Evolutionary conservation across 2,797 vertebrate genomes (phyloP), one percentile per base, ranked within the genome.

Genomic region (Xenopus petersii): DNA sequence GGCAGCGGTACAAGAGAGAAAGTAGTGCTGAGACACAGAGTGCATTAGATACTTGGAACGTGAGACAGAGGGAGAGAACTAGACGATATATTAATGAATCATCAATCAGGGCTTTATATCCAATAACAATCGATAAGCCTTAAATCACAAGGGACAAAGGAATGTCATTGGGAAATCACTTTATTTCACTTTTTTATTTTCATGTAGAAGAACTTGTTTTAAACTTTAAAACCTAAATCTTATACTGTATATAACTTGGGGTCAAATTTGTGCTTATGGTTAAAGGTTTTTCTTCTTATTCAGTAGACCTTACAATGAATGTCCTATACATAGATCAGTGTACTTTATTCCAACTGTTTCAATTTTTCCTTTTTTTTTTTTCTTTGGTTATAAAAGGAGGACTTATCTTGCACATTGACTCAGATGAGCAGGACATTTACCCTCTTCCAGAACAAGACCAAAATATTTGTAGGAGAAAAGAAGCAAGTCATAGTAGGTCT

Each of bases 311-410:
- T 46, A 12, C 26, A 30, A 30, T 30, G 30, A 13, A 11, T 60
- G 56, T 60, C 24, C 42, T 66, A 60, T 56, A 49, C 12, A n/a
- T 70, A 78, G 75, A n/a, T 71, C 51, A 30, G 67, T 76, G 74
- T 77, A 36, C 55, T 58, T 68, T 24, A 60, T 59, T 63, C 65
- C 62, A 12, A 56, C 67, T 79, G 77, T 79, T 79, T 79, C 47
- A 79, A 74, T 74, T 66, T 70, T 36, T 64, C 55, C 74, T 74
- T 79, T 79, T 79, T 78, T 49, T 3, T 56, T 56, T 15, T 5
- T 65, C 76, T 61, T 74, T 78, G 65, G 65, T 74, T 74, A 62
- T 60, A 79, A 79, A 79, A 79, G 77, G 77, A 74, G 77, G 77
- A 79, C 62, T 79, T 79, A 74, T 69, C 70, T 74, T 79, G 69